Conservation (phyloP, 1,140 invertebrate species). For the Probaryconus sp. region DNA sequence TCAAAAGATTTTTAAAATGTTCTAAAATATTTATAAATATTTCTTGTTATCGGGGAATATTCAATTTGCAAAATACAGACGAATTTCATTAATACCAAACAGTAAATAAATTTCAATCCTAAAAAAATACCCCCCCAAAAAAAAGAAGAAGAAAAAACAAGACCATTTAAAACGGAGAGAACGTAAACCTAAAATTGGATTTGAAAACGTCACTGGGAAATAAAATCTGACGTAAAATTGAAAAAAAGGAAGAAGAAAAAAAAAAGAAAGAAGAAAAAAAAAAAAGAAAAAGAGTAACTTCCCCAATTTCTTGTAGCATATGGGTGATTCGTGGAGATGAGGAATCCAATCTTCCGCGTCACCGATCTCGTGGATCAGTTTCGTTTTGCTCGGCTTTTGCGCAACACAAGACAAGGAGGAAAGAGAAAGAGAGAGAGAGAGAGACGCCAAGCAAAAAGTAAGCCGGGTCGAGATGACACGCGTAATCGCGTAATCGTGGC, state of each 20-base stretch:
- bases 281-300: conserved; percentile 15
- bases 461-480: conserved; percentile 72
- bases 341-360: conserved; percentile 40
- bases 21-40: no score
- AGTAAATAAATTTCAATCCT: no score
- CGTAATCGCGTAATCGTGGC: conserved; percentile 79
- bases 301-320: conserved; percentile 26
- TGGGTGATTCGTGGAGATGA: conserved; percentile 31
- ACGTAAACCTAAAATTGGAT: no score
- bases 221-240: background rate
- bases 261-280: conserved; percentile 5
- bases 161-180: no score
- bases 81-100: no score
- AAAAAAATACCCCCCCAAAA: no score
- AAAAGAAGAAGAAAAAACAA: no score
- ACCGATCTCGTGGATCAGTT: conserved; percentile 26
- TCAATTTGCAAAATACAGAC: no score
- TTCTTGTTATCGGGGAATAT: no score
- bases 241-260: background rate
- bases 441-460: conserved; percentile 30
- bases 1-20: no score
- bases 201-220: no score
- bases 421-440: conserved; percentile 10
- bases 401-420: conserved; percentile 8
- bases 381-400: conserved; percentile 19